These are phyloP conservation scores for Naso thynnoides DNA, from an alignment of 2,797 vertebrate species.

Conservation along the genomic window DNA sequence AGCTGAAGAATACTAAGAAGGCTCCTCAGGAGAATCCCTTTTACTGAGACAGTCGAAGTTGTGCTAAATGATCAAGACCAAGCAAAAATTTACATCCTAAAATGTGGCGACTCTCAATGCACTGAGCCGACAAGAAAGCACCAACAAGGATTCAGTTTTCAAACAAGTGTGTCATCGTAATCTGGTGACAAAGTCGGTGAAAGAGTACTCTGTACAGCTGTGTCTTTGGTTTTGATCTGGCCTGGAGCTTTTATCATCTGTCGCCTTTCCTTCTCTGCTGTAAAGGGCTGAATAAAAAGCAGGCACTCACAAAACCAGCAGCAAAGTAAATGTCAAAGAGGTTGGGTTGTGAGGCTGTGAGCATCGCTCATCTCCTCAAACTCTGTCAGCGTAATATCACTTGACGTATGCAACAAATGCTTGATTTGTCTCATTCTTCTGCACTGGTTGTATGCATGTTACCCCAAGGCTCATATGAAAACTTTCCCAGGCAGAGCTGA, in stretches of 20 bases:
- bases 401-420: too few species aligned
- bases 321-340: conserved; percentile 17
- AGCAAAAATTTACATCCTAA: conserved; percentile 32
- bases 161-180: neutral
- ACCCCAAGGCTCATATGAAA: too few species aligned
- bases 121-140: neutral
- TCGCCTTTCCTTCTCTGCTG: conserved; percentile 9
- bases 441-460: too few species aligned
- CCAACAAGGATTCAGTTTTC: conserved; percentile 1
- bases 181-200: neutral
- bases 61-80: conserved; percentile 31
- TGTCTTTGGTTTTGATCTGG: conserved; percentile 37
- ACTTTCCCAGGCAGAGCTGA: too few species aligned
- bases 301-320: neutral
- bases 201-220: neutral
- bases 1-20: conserved; percentile 29
- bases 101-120: conserved; percentile 16
- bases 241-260: conserved; percentile 28
- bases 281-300: conserved; percentile 26
- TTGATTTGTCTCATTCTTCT: too few species aligned
- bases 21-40: conserved; percentile 38
- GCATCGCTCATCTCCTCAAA: too few species aligned
- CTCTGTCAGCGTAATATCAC: too few species aligned
- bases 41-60: conserved; percentile 29
- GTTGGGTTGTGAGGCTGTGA: neutral